Evolutionary conservation across 1,140 invertebrate genomes (phyloP).

Genomic region (Pomacea maculata): DNA sequence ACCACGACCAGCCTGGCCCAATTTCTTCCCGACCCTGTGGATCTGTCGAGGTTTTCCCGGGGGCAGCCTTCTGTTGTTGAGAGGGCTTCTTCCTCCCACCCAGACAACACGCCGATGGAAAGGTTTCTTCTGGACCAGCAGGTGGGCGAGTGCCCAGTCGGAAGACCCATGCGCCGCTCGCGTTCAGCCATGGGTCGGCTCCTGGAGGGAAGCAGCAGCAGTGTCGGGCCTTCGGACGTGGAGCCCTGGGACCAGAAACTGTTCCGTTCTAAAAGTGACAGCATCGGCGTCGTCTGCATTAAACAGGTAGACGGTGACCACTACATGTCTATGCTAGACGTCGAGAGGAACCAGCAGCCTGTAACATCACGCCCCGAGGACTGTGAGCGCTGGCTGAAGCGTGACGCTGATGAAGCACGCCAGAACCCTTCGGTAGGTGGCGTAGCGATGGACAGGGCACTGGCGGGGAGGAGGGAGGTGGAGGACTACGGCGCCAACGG

Average conservation of each 20-base stretch:
- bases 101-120: neutral
- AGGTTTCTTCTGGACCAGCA: neutral
- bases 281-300: constrained; percentile 11
- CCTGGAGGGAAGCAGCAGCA: neutral
- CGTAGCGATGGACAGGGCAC: neutral
- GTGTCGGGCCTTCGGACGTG: neutral
- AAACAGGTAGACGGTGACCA: constrained; percentile 19
- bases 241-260: constrained; percentile 23
- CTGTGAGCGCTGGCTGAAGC: no score
- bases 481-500: neutral
- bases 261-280: constrained; percentile 26
- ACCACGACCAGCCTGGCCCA: neutral
- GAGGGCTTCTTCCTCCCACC: no score
- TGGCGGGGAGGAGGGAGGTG: neutral
- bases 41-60: neutral
- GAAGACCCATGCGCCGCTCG: constrained; percentile 2
- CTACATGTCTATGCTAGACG: constrained; percentile 23
- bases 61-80: neutral
- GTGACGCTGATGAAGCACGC: no score
- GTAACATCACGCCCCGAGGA: no score
- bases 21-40: neutral
- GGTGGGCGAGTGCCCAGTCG: neutral
- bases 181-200: constrained; percentile 7
- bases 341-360: constrained; percentile 3
- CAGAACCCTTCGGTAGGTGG: neutral